A percentile compares a stretch with the other conserved stretches of the same genome.
These are phyloP conservation scores for Spatulosminthurus flaviceps DNA, from an alignment of 2,888 invertebrate species.

Conservation along the genomic window DNA sequence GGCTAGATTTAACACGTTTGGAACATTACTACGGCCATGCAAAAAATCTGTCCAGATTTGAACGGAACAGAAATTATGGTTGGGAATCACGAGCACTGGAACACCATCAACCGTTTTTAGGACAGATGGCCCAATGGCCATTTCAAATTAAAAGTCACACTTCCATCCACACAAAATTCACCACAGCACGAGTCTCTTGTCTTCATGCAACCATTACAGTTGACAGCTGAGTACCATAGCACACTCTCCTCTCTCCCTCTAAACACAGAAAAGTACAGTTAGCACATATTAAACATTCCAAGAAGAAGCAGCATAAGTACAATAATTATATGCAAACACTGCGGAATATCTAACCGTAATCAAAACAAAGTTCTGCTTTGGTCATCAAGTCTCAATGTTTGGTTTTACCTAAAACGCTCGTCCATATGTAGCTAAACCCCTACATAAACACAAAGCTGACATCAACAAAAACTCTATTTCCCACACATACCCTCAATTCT, in stretches of 20 bases:
- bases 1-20: slow-evolving; percentile 16
- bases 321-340: slow-evolving; percentile 3
- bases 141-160: slow-evolving; percentile 24
- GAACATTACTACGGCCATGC: neutral
- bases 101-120: slow-evolving; percentile 21
- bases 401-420: neutral
- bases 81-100: neutral
- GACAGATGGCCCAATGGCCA: slow-evolving; percentile 37
- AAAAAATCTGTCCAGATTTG: neutral
- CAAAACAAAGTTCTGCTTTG: neutral
- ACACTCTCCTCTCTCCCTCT: neutral
- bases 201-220: neutral
- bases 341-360: neutral
- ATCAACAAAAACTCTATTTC: no score
- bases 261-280: neutral
- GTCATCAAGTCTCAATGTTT: slow-evolving; percentile 13
- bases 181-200: neutral
- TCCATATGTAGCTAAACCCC: no score
- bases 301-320: neutral
- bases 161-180: slow-evolving; percentile 13
- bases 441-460: no score
- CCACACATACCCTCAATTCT: no score
- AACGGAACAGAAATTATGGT: slow-evolving; percentile 22
- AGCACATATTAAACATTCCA: neutral
- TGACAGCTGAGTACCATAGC: slow-evolving; percentile 19